These are phyloP conservation scores for Malacoctenus gilli DNA, from an alignment of 2,797 vertebrate species.

Conservation along the genomic window DNA sequence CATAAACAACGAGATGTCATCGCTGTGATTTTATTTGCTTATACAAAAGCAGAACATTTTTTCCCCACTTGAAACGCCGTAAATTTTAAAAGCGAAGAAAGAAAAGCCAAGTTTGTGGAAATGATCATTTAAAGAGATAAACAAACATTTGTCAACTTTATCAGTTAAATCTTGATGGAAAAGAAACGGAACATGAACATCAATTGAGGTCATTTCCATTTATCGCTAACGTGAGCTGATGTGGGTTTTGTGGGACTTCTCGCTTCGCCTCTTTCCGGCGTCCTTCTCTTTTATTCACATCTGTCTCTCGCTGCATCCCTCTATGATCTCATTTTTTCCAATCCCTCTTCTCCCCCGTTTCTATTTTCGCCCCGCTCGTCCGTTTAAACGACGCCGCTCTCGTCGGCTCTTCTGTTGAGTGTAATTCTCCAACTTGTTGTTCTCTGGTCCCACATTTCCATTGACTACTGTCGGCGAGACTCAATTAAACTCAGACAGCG, in stretches of 20 bases:
- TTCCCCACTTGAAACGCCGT: neutral
- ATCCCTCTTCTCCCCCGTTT: constrained; percentile 22
- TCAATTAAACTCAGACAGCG: constrained; percentile 75
- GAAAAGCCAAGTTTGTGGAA: no score
- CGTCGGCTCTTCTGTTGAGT: constrained; percentile 26
- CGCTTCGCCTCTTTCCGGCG: no score
- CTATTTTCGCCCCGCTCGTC: constrained; percentile 14
- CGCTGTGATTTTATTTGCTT: no score
- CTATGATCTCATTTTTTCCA: constrained; percentile 35
- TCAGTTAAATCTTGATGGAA: no score
- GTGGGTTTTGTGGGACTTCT: no score
- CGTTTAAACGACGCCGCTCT: constrained; percentile 23
- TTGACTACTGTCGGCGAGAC: constrained; percentile 63
- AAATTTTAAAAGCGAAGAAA: neutral
- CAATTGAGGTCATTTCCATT: no score
- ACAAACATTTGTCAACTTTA: no score
- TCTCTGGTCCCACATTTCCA: constrained; percentile 40
- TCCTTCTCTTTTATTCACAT: neutral
- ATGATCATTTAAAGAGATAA: no score
- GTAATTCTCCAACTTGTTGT: constrained; percentile 45
- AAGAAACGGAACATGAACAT: no score
- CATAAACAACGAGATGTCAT: no score
- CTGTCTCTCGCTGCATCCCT: constrained; percentile 8
- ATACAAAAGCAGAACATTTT: neutral
- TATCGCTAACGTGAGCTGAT: no score